Evolutionary conservation across 2,113 vertebrate species (phyloP), one percentile per base, ranked within the genome.

Genomic region (Murina feae): DNA sequence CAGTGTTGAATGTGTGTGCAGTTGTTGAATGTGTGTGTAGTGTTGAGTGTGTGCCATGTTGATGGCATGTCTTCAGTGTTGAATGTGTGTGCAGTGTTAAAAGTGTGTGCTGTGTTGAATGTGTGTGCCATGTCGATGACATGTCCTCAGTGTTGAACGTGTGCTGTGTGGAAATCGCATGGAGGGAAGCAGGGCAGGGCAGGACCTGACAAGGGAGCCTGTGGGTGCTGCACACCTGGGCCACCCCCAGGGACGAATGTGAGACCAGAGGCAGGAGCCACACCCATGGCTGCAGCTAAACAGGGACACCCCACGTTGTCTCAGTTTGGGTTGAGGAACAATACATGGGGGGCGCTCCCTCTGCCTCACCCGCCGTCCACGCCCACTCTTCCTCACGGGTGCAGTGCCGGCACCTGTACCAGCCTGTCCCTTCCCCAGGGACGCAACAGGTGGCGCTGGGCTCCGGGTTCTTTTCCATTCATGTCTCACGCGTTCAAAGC

Each of bases 371-470:
- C 20, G 0, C 4, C 16, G 4, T 2, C 65, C 30, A 16, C 37
- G n/a, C 9, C 60, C 11, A 0, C 0, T 0, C 4, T 13, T 13
- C 32, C 32, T 49, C 17, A 0, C 0, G 42, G n/a, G 5, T 17
- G 51, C 0, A 14, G 35, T 0, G 2, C 12, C 35, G 0, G 12
- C 28, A 1, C 20, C 21, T 39, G 9, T 6, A 1, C 2, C 3
- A 58, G 21, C 2, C 49, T 14, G 21, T 32, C 53, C 44, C 4
- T 0, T 0, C 10, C 23, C 28, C 28, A 32, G 10, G 10, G 32
- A 32, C 8, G 10, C 9, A 0, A 11, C 13, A 39, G 72, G 30
- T 4, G 47, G 9, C 4, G 2, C 23, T 7, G 7, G 5, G 12
- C 9, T 37, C 44, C 0, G 14, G 49, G 4, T 55, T 21, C 60